Percentiles rank a stretch among this genome's conserved stretches.
phyloP scores from a whole-genome alignment of 2,797 vertebrate species.

The Sebastiscus tertius region DNA sequence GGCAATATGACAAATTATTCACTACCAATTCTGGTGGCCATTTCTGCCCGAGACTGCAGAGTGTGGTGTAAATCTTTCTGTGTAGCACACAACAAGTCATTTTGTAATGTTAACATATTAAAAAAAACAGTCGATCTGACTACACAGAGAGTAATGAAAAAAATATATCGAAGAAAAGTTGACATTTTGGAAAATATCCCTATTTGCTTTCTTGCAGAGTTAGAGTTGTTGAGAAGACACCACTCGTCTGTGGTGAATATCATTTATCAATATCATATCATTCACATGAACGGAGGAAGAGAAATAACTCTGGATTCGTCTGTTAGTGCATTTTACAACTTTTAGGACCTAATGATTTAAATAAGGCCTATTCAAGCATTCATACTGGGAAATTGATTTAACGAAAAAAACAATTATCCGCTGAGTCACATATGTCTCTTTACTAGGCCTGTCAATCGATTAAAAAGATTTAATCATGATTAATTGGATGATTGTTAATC shows the following conservation, averaged over 20 bases:
- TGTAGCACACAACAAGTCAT: neutral
- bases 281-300: too few relatives aligned
- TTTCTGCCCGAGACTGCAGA: slow-evolving; percentile 5
- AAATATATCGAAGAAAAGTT: neutral
- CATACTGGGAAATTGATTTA: too few relatives aligned
- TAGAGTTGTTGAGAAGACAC: neutral
- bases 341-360: too few relatives aligned
- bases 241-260: neutral
- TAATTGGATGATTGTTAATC: too few relatives aligned
- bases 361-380: fast-evolving
- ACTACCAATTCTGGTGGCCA: neutral
- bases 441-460: too few relatives aligned
- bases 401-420: too few relatives aligned
- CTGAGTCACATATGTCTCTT: too few relatives aligned
- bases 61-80: neutral
- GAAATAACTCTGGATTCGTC: too few relatives aligned
- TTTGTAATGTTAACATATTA: neutral
- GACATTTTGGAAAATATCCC: neutral
- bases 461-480: too few relatives aligned
- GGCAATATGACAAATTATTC: slow-evolving; percentile 38
- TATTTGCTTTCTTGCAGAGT: neutral
- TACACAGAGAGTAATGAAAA: neutral
- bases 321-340: too few relatives aligned
- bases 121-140: neutral
- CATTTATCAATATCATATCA: too few relatives aligned